These are phyloP conservation scores for Drosophila mauritiana DNA, from an alignment of 1,140 invertebrate species.

Conservation along the genomic window DNA sequence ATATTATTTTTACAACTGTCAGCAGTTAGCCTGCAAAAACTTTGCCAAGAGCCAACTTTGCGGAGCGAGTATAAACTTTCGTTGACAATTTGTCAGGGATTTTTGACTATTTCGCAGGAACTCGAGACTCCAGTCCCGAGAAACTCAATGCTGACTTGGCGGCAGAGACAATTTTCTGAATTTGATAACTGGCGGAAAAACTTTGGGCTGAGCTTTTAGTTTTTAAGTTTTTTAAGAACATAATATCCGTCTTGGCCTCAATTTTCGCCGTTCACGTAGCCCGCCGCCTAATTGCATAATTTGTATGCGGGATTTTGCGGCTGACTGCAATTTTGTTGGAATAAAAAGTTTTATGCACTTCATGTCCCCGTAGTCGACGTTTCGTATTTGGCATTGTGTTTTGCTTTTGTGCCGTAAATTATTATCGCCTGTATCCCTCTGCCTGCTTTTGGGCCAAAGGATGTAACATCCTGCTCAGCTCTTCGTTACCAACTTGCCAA, in stretches of 20 bases:
- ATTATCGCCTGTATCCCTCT: conserved; percentile 55
- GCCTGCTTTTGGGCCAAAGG: conserved; percentile 3
- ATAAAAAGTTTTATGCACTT: conserved; percentile 60
- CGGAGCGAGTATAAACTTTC: conserved; percentile 58
- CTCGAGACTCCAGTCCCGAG: background rate
- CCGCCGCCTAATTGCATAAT: conserved; percentile 81
- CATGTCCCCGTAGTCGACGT: conserved; percentile 20
- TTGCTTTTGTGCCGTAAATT: conserved; percentile 67
- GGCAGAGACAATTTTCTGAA: conserved; percentile 40
- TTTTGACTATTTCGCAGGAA: conserved; percentile 55
- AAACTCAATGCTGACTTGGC: conserved; percentile 7
- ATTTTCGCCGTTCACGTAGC: conserved; percentile 14
- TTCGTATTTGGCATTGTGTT: conserved; percentile 64
- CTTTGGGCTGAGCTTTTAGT: conserved; percentile 42
- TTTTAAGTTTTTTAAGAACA: conserved; percentile 31
- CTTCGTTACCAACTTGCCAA: conserved; percentile 65
- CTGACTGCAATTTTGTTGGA: conserved; percentile 41
- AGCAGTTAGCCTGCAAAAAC: conserved; percentile 45
- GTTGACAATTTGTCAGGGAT: conserved; percentile 76
- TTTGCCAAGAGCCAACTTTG: conserved; percentile 51
- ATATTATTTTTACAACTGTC: conserved; percentile 69
- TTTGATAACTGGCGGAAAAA: conserved; percentile 62
- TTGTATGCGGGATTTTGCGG: conserved; percentile 72
- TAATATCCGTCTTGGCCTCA: conserved; percentile 49
- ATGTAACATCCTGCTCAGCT: conserved; percentile 37